phyloP scores from a whole-genome alignment of 1,140 invertebrate genomes.

The Hesperophylax magnus region DNA sequence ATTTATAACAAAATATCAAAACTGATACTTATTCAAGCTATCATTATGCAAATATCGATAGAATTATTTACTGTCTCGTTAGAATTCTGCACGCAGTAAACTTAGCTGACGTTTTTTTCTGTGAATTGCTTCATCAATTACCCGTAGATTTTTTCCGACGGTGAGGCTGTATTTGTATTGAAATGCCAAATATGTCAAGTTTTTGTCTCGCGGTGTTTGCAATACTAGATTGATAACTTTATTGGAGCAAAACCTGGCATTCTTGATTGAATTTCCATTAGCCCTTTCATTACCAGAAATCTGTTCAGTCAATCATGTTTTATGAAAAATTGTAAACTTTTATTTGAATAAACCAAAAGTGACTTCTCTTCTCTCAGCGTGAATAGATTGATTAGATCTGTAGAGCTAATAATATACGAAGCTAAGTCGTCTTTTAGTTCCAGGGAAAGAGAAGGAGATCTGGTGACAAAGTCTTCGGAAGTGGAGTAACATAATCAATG shows the following conservation, averaged over 20 bases:
- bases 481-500: too few relatives aligned
- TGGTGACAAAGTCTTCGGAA: too few relatives aligned
- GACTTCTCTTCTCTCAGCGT: too few relatives aligned
- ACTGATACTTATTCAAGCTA: background rate
- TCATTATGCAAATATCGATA: background rate
- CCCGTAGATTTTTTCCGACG: background rate
- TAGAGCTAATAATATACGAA: too few relatives aligned
- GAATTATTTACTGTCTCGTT: too few relatives aligned
- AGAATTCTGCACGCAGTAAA: slow-evolving; percentile 3
- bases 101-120: background rate
- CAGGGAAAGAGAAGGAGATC: too few relatives aligned
- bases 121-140: slow-evolving; percentile 21
- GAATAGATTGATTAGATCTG: too few relatives aligned
- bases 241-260: slow-evolving; percentile 15
- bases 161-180: background rate
- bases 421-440: too few relatives aligned
- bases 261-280: background rate
- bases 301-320: too few relatives aligned
- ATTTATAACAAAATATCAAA: background rate
- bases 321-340: too few relatives aligned
- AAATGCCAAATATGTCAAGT: slow-evolving; percentile 9
- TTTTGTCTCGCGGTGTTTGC: background rate
- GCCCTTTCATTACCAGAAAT: too few relatives aligned
- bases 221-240: slow-evolving; percentile 10
- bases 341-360: too few relatives aligned